Percentiles rank a stretch among this genome's conserved stretches.
These are phyloP conservation scores for Lontra canadensis DNA, from an alignment of 2,113 vertebrate species.

Conservation along the genomic window DNA sequence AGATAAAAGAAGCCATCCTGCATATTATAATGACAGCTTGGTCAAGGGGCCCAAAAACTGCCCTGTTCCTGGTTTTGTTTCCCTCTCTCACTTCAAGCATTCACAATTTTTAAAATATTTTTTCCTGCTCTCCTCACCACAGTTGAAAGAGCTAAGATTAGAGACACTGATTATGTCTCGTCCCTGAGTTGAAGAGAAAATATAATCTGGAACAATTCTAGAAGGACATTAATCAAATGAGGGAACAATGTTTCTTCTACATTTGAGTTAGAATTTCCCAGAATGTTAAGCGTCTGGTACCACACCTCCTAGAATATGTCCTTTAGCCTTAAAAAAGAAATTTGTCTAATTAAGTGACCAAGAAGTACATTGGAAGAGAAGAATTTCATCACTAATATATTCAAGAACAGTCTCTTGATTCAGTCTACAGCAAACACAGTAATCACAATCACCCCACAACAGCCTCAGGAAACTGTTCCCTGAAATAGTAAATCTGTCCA, in stretches of 20 bases:
- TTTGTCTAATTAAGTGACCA: not conserved
- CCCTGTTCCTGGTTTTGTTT: not conserved
- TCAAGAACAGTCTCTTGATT: slow-evolving; percentile 5
- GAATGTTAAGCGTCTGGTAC: not conserved
- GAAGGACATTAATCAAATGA: not conserved
- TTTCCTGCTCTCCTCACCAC: not conserved
- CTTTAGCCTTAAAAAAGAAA: not conserved
- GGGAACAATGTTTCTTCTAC: not conserved
- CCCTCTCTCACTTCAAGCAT: not conserved
- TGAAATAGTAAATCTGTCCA: slow-evolving; percentile 60
- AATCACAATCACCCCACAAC: not conserved
- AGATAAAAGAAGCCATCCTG: not conserved
- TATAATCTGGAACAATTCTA: not conserved
- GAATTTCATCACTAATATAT: not conserved
- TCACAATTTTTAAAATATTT: not conserved
- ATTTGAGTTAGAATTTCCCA: not conserved
- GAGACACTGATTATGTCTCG: not conserved
- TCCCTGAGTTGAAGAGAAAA: not conserved
- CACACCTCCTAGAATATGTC: not conserved
- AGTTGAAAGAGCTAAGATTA: not conserved
- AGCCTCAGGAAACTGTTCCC: slow-evolving; percentile 35
- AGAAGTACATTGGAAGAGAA: not conserved
- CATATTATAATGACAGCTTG: not conserved
- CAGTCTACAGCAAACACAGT: not conserved
- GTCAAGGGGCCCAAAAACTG: not conserved